phyloP scores from a whole-genome alignment of 2,797 vertebrate genomes.

The Sebastiscus albofasciatus region DNA sequence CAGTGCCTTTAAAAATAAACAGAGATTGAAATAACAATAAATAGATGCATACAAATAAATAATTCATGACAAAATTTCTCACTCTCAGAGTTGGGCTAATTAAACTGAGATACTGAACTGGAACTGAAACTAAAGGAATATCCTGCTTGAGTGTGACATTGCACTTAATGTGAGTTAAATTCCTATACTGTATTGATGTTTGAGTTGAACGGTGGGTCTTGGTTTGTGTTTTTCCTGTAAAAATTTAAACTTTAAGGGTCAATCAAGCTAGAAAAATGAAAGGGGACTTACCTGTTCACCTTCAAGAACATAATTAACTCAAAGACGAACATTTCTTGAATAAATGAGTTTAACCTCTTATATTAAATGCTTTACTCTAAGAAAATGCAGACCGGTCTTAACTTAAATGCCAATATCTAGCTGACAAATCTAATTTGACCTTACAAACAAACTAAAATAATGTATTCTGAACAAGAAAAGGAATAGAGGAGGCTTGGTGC shows the following conservation, averaged over 20 bases:
- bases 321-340: neutral
- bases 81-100: neutral
- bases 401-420: neutral
- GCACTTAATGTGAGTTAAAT: neutral
- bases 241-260: neutral
- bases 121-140: neutral
- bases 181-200: neutral
- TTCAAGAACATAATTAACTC: neutral
- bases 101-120: neutral
- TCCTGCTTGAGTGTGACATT: neutral
- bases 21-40: neutral
- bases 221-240: neutral
- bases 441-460: neutral
- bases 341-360: neutral
- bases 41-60: neutral
- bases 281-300: neutral
- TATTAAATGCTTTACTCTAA: neutral
- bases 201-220: neutral
- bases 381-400: neutral
- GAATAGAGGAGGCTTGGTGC: neutral
- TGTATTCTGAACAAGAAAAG: neutral
- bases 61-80: neutral
- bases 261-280: neutral
- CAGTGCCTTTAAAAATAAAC: neutral
- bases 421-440: neutral